Evolutionary conservation across 1,140 invertebrate species (phyloP), one percentile per base, ranked within the genome.

Genomic region (Pogonognathellus flavescens): DNA sequence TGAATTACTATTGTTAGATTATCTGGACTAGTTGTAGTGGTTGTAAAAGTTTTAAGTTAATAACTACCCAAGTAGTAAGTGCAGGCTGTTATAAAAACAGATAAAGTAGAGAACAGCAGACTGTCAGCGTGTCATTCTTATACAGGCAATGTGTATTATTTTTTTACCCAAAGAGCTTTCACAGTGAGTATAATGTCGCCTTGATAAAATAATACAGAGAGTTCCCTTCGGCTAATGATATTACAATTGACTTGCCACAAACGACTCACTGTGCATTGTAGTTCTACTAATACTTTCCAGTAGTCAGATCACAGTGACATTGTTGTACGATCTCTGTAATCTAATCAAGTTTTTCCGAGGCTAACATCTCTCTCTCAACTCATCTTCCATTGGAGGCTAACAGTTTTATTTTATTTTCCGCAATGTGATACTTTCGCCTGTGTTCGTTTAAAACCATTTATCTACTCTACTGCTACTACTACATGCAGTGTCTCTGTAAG

Each of bases 281-380:
- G 25, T 31, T 25, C 7, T 25, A 25, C 18, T 10, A 18, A 55
- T 55, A 55, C 11, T 55, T 55, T 55, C 16, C 53, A 55, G 59
- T 60, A 60, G 31, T 41, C 31, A 41, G 31, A 41, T 50, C 31
- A 6, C 31, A 50, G 49, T 76, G 25, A 50, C 31, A 76, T 18
- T n/a, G 70, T 76, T 76, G 49, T 76, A 72, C 66, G 22, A 72
- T 72, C 31, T 9, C n/a, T n/a, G 31, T 76, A 76, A 76, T 76
- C 70, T 76, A 76, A 76, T 76, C 70, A 76, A 49, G 31, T 49
- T 76, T 76, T 76, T 49, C 31, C 70, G 49, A n/a, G 9, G 59
- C 18, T n/a, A 62, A n/a, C 59, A 18, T 41, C 31, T 41, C 10
- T 66, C 22, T 25, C 25, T 13, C 25, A 66, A 66, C 62, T 66